phyloP scores from a whole-genome alignment of 2,113 vertebrate species.

The Callopanchax toddi region DNA sequence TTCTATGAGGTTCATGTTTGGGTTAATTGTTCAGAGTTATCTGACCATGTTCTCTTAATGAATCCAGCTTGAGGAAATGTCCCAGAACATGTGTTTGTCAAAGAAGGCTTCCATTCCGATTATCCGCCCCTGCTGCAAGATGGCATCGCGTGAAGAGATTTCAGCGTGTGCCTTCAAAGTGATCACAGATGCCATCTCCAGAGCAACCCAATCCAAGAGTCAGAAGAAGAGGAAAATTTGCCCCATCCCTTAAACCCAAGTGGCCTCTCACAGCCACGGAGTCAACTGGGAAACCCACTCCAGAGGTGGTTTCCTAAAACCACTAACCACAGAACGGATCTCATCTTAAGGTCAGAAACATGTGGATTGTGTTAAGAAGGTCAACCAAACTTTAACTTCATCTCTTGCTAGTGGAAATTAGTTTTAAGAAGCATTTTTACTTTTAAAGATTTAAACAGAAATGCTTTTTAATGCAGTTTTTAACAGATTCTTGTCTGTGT shows the following conservation, averaged over 20 bases:
- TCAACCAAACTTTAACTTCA: conserved; percentile 32
- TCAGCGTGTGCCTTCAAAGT: conserved; percentile 59
- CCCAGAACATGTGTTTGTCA: conserved; percentile 41
- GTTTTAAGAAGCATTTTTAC: conserved; percentile 1
- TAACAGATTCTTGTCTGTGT: conserved; percentile 24
- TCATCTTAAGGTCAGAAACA: neutral
- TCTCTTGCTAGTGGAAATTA: conserved; percentile 20
- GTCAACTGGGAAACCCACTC: neutral
- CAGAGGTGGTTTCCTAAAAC: conserved; percentile 4
- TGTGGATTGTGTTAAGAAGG: conserved; percentile 8
- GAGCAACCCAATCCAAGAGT: conserved; percentile 28
- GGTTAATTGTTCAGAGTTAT: too few relatives aligned
- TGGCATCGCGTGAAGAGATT: neutral
- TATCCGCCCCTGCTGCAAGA: conserved; percentile 58
- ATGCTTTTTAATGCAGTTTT: conserved; percentile 28
- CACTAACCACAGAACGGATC: conserved; percentile 17
- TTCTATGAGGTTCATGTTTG: too few relatives aligned
- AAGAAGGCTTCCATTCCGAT: neutral
- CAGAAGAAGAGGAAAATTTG: conserved; percentile 66
- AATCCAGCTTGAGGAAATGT: conserved; percentile 58
- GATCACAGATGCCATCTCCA: conserved; percentile 58
- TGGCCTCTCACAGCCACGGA: conserved; percentile 1
- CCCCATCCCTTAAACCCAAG: conserved; percentile 52
- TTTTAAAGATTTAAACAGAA: conserved; percentile 17
- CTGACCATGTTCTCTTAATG: conserved; percentile 14